Base-by-base conservation (phyloP, 2,797 vertebrate genomes). In the Liparis tanakae region DNA sequence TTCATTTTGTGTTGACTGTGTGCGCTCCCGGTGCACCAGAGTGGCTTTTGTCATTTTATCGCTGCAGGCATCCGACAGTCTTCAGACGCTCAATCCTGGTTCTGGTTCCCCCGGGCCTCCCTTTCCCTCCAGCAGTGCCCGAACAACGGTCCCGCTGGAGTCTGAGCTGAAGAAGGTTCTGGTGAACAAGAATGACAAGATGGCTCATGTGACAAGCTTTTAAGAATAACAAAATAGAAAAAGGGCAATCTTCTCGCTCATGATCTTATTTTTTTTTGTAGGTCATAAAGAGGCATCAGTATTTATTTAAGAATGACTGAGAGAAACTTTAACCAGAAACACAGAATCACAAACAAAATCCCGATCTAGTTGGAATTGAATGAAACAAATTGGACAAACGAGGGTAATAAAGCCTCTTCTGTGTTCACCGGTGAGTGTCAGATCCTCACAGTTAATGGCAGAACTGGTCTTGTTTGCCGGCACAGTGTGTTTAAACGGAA, bases 401-500 rank as follows among this genome's bases (percentile, higher is more conserved):
- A 36, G 64, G 44, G 9, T 44, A 60, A 62, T 33, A 60, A 63
- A 67, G 37, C 18, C 48, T 37, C 2, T 5, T 53, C 50, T 78
- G 63, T 67, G 71, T 62, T 74, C 73, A 76, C n/a, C 61, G 65
- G 17, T 46, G 56, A n/a, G 39, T 76, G 66, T 78, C 70, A 60
- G 70, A 36, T 72, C 70, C 59, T 53, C 37, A 51, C 34, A 46
- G 59, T 57, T 44, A 25, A 37, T 70, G 62, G 46, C 74, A 48
- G 72, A 68, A 68, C 69, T 46, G 10, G 75, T 57, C 59, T 66
- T 60, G 58, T 79, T 77, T 78, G 81, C 72, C 74, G 68, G 59
- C 36, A 8, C 51, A 18, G n/a, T 55, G 12, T 69, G 76, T 85
- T 87, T 83, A 78, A 74, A 72, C 1, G 5, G 43, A 68, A n/a